Evolutionary conservation across 2,888 invertebrate genomes (phyloP), one percentile per base, ranked within the genome.

Genomic region (Cerastis leucographa): DNA sequence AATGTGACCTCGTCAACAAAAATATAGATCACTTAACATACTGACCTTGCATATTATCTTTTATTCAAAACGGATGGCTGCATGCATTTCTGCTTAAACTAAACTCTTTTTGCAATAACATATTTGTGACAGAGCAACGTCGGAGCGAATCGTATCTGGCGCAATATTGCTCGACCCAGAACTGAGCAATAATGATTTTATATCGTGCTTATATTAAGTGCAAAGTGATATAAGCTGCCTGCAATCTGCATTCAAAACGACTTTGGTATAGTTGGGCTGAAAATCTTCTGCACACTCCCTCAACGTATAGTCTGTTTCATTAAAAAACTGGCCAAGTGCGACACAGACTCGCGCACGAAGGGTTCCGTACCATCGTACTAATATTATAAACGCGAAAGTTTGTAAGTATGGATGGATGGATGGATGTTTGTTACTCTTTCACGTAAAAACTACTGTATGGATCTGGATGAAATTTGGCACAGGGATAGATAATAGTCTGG

Each of bases 141-240:
- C 25, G 49, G 12, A 59, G 68, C 59, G 40, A 65, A 69, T 40
- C 49, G 6, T 42, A 64, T 61, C 78, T 68, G 68, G 72, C 29
- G 64, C 71, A 79, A 81, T 81, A 78, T 82, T 68, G 64, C 76
- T n/a, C 2, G 25, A 59, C 11, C 51, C 40, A 59, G 66, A 6
- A 65, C 69, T 22, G 65, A 68, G 78, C 66, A 77, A 83, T 83
- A 42, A 61, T 66, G 35, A 70, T 66, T 80, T 80, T 66, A 66
- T 77, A 77, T 51, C 65, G 22, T n/a, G 56, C 44, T 65, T 35
- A 66, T 69, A 83, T 42, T 25, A 44, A 25, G 59, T 44, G 67
- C 40, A n/a, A 83, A 83, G 56, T 56, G 54, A 79, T 64, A 56
- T n/a, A n/a, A n/a, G n/a, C n/a, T n/a, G n/a, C n/a, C n/a, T n/a